Percentiles rank a stretch among this genome's conserved stretches.
Conservation (phyloP, 2,888 invertebrate genomes). For the Spilosoma lubricipeda region DNA sequence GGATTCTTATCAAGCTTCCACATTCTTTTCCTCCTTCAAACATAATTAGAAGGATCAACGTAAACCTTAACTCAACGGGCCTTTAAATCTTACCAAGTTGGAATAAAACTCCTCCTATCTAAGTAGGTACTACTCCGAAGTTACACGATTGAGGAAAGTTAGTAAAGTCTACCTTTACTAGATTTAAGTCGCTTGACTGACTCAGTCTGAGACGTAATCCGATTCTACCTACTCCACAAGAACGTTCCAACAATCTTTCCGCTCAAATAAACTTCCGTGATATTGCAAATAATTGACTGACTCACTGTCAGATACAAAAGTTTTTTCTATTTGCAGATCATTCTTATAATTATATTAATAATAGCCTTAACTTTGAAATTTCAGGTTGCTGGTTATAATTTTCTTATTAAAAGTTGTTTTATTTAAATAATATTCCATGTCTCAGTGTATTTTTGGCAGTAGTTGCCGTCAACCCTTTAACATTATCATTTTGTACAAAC, state of each 20-base stretch:
- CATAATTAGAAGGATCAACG: slow-evolving; percentile 1
- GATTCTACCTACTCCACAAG: slow-evolving; percentile 34
- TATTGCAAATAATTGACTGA: slow-evolving; percentile 24
- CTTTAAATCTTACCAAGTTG: slow-evolving; percentile 15
- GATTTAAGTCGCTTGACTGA: slow-evolving; percentile 43
- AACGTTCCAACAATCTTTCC: slow-evolving; percentile 36
- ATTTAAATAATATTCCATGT: too few species aligned
- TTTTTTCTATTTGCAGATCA: neutral
- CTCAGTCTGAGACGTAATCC: slow-evolving; percentile 38
- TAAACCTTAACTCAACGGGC: slow-evolving; percentile 1
- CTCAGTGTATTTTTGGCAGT: too few species aligned
- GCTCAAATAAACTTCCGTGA: slow-evolving; percentile 22
- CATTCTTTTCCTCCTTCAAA: neutral
- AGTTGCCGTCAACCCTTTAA: too few species aligned
- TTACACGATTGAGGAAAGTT: slow-evolving; percentile 33
- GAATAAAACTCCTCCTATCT: slow-evolving; percentile 17
- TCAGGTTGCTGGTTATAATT: neutral
- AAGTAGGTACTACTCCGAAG: slow-evolving; percentile 21
- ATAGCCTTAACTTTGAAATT: neutral
- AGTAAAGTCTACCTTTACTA: slow-evolving; percentile 39
- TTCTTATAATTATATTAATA: neutral
- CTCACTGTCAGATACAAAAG: slow-evolving; percentile 3
- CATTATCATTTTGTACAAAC: too few species aligned
- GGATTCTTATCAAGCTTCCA: neutral
- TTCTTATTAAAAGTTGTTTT: too few species aligned